A percentile compares a stretch with the other conserved stretches of the same genome.
Conservation (phyloP, 2,797 vertebrate genomes). For the Lophius americanus region DNA sequence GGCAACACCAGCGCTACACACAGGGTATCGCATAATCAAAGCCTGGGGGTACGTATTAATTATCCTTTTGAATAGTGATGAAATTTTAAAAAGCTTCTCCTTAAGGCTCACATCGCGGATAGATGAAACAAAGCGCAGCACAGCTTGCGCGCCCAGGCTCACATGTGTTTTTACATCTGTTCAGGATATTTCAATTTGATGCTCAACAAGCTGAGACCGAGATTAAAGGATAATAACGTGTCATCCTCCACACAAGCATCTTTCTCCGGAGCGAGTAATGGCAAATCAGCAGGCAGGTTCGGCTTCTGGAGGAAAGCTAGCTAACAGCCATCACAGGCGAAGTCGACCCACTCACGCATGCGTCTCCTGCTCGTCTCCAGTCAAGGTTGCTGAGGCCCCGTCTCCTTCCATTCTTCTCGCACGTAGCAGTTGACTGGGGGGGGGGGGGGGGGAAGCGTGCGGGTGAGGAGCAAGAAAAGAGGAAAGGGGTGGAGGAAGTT, state of each 20-base stretch:
- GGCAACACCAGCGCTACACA: slow-evolving; percentile 90
- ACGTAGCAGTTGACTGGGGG: slow-evolving; percentile 72
- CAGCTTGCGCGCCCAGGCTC: slow-evolving; percentile 92
- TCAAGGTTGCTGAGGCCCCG: slow-evolving; percentile 77
- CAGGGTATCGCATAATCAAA: slow-evolving; percentile 98
- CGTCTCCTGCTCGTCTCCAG: slow-evolving; percentile 79
- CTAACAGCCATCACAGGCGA: slow-evolving; percentile 75
- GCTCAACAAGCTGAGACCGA: slow-evolving; percentile 90
- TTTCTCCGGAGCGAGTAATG: slow-evolving; percentile 81
- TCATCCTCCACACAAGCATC: slow-evolving; percentile 84
- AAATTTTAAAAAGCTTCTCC: slow-evolving; percentile 99
- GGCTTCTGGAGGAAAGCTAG: slow-evolving; percentile 69
- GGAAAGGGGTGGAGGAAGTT: slow-evolving; percentile 31
- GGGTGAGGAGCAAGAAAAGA: slow-evolving; percentile 16
- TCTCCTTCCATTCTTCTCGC: slow-evolving; percentile 52
- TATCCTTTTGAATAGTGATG: slow-evolving; percentile 99
- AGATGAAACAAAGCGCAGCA: slow-evolving; percentile 97
- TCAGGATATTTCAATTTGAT: slow-evolving; percentile 99
- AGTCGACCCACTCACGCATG: slow-evolving; percentile 68
- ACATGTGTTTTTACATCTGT: slow-evolving; percentile 99
- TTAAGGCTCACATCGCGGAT: slow-evolving; percentile 96
- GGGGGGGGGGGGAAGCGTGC: slow-evolving; percentile 51
- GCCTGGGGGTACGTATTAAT: slow-evolving; percentile 99
- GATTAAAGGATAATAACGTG: slow-evolving; percentile 93
- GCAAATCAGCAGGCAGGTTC: slow-evolving; percentile 77